Evolutionary conservation across 2,797 vertebrate species (phyloP), one percentile per base, ranked within the genome.

Genomic region (Danio choprae): DNA sequence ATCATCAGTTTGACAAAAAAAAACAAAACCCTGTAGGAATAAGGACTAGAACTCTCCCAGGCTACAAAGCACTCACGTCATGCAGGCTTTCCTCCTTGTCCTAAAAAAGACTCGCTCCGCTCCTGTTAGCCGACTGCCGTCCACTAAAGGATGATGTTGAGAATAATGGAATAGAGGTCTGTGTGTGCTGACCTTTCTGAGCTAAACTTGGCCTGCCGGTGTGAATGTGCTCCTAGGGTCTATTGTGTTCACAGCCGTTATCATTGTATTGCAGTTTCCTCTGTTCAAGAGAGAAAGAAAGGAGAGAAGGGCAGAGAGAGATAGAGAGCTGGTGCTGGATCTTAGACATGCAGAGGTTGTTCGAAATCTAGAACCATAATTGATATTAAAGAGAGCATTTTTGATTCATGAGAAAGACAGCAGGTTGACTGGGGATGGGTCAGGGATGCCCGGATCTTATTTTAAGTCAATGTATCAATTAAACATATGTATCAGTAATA

Each of bases 241-340:
- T 90, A 94, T 94, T 95, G 94, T 95, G 89, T 92, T 94, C 90
- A 80, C 88, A 89, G 85, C 88, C 85, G 92, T 94, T 94, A 94
- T 94, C 94, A 94, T 92, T 92, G 91, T 93, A 89, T 87, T 91
- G 89, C 93, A 95, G 93, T 87, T 95, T 95, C 94, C 94, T 93
- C 88, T 93, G 84, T 67, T 77, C 22, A 80, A 85, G 86, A 85
- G 83, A 81, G 83, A 81, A 72, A 51, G 63, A 81, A 40, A 60
- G 62, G 67, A 29, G 29, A 29, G 79, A 53, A 67, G 40, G 69
- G 55, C 67, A 63, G 41, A 36, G 55, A 55, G 40, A 44, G 60
- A 9, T 20, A n/a, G 18, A n/a, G 48, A 68, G 43, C 40, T 41
- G 70, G 76, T 79, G 41, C 43, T 77, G 74, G 87, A 86, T 79